Base-by-base conservation (phyloP, 2,888 invertebrate genomes). In the Himalopsyche anomala region DNA sequence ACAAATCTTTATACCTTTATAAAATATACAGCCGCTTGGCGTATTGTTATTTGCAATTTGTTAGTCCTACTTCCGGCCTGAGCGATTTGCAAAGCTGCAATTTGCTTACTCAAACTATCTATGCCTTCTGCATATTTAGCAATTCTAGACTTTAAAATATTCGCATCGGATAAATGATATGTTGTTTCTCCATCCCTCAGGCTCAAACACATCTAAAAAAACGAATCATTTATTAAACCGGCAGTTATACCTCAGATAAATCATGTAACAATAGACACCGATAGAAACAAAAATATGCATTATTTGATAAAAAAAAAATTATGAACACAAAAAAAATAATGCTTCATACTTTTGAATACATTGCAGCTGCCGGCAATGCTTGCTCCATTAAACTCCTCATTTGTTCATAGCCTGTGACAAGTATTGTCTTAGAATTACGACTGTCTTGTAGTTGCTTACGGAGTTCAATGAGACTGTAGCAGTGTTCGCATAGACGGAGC, bases 61-160 rank as follows among this genome's bases (percentile, higher is more conserved):
- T 94, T 94, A 87, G 94, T 95, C 81, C 96, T 94, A 0, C 95
- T 95, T 51, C 94, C 94, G 0, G 94, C 94, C 12, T 94, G 94
- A 51, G 92, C 92, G 0, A 93, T 93, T 0, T 95, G 94, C 87
- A 97, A 92, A 0, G 94, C 92, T 0, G 95, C 92, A 81, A 98
- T 97, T 91, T 96, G 95, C 91, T 98, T 98, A 91, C 97, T 97
- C 54, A 95, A 93, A 86, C 94, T 91, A 91, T 99, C 99, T 85
- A 99, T 96, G 89, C 95, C 95, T 91, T 98, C 98, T 0, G 98
- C 98, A 84, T 97, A 94, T 91, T 96, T 96, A 1, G 97, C 96
- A 81, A 99, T 96, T 90, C 97, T 96, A 0, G 95, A 95, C 87
- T 98, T 94, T 90, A 98, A 92, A 4, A 96, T 94, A 91, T 97